Evolutionary conservation across 2,888 invertebrate species (phyloP), one percentile per base, ranked within the genome.

Genomic region (Caprella mutica): DNA sequence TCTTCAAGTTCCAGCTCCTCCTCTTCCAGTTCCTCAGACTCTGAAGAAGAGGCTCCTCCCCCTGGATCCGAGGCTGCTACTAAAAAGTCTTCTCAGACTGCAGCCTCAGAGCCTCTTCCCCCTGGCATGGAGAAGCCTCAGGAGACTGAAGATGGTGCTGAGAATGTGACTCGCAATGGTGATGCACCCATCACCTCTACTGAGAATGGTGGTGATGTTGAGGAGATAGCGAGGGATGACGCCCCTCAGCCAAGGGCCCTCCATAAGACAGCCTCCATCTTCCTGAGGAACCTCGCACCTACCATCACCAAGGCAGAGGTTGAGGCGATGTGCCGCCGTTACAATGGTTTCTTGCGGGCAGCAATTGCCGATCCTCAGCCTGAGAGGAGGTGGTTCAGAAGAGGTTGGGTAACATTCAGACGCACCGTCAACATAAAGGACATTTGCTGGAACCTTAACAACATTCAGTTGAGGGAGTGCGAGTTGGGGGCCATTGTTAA

Each of bases 391-490:
- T 98, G 96, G 86, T 87, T 90, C 74, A 83, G 98, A 14, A 82
- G 97, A 50, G 98, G 96, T 39, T 98, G 97, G 97, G 93, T 96
- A 33, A 97, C 97, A 0, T 97, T 96, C 75, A 86, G 89, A 66
- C 80, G 94, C 21, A 87, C 91, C 70, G 94, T 97, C 44, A 96
- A 97, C 74, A 97, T 98, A 67, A 97, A 97, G 72, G 97, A 98
- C 71, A 97, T 98, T 67, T 98, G 97, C 74, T 98, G 96, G 96
- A 92, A 90, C 71, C 79, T 99, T 40, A 97, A 96, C 72, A 94
- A 91, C 68, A 89, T 93, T 63, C 80, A 96, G 69, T 76, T 86
- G 65, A 82, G 84, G 65, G 93, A 93, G 69, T 88, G 88, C 71
- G 94, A 94, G 73, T 76, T 94, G 67, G 91, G 91, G 19, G 91